A percentile compares a stretch with the other conserved stretches of the same genome.
phyloP scores from a whole-genome alignment of 2,888 invertebrate species.

The Gymnocheta viridis region DNA sequence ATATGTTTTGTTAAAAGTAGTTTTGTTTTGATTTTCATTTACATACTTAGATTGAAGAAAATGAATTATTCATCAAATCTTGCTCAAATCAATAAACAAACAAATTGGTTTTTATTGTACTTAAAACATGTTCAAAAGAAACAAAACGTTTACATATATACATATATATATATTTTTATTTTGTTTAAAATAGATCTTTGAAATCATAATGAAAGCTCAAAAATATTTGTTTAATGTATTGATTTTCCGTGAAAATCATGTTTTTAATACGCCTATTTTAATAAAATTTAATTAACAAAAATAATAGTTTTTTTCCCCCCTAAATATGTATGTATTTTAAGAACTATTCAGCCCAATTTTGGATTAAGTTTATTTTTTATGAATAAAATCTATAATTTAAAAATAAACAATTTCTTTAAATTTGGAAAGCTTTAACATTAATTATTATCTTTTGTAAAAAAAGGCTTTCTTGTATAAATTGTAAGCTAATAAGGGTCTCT shows the following conservation, averaged over 20 bases:
- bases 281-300: constrained; percentile 42
- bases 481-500: too few species aligned
- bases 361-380: constrained; percentile 55
- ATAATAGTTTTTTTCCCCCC: constrained; percentile 43
- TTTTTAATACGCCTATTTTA: constrained; percentile 53
- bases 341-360: constrained; percentile 51
- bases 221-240: constrained; percentile 60
- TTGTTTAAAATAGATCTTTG: constrained; percentile 42
- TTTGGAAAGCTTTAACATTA: background rate
- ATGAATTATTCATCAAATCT: background rate
- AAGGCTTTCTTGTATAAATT: too few species aligned
- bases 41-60: background rate
- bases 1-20: constrained; percentile 37
- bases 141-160: constrained; percentile 16
- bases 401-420: constrained; percentile 8
- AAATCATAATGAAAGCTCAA: constrained; percentile 55
- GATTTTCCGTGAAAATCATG: constrained; percentile 76
- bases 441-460: background rate
- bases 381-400: constrained; percentile 54
- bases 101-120: constrained; percentile 43
- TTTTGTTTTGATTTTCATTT: constrained; percentile 7
- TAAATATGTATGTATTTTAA: constrained; percentile 17
- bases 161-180: background rate
- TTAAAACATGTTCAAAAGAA: constrained; percentile 36
- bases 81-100: constrained; percentile 37